A percentile compares a stretch with the other conserved stretches of the same genome.
Evolutionary conservation across 1,140 invertebrate genomes (phyloP).

Genomic region (Thrips palmi): DNA sequence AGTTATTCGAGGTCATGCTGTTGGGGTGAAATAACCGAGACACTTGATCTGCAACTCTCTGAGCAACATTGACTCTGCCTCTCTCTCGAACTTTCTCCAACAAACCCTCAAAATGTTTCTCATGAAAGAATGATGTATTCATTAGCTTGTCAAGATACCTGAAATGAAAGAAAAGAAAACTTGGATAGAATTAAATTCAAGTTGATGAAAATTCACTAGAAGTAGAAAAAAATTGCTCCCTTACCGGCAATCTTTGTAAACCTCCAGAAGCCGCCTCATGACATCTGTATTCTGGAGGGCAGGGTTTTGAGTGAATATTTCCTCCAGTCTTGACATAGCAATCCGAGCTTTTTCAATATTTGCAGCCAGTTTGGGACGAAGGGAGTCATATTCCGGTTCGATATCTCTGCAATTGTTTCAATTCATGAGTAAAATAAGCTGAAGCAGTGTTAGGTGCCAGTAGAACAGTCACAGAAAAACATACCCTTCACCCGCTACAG

Average conservation of each 20-base stretch:
- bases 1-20: too few relatives aligned
- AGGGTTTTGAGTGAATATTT: constrained; percentile 55
- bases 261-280: constrained; percentile 56
- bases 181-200: not conserved
- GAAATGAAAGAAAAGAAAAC: constrained; percentile 11
- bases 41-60: constrained; percentile 37
- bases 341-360: constrained; percentile 56
- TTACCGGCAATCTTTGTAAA: constrained; percentile 68
- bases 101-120: constrained; percentile 50
- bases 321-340: constrained; percentile 51
- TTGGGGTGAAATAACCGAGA: constrained; percentile 32
- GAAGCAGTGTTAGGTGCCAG: not conserved
- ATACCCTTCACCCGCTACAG: constrained; percentile 25
- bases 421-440: not conserved
- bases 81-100: constrained; percentile 34
- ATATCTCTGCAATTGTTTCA: constrained; percentile 9
- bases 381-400: constrained; percentile 22
- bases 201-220: not conserved
- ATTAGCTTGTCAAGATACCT: constrained; percentile 62
- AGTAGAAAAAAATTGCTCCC: constrained; percentile 7
- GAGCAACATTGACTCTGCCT: constrained; percentile 28
- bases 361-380: constrained; percentile 45
- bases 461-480: constrained; percentile 15
- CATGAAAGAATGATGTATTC: constrained; percentile 70
- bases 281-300: constrained; percentile 49